These are phyloP conservation scores for Stegana nigrithorax DNA, from an alignment of 2,888 invertebrate species.

Conservation along the genomic window DNA sequence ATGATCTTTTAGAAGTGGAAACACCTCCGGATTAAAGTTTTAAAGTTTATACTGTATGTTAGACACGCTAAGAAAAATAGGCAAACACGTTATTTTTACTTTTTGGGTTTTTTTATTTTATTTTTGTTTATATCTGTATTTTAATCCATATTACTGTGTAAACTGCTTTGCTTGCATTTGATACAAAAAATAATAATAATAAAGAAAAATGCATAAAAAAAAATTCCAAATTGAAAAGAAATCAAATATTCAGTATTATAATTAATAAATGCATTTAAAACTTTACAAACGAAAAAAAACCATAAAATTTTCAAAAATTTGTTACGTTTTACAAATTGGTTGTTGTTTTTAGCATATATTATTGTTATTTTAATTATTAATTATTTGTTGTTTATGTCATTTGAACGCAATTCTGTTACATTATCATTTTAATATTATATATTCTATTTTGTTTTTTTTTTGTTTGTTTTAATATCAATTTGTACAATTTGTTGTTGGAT, in stretches of 20 bases:
- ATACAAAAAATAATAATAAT: background rate
- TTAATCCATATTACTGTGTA: conserved; percentile 18
- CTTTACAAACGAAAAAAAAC: too few species aligned
- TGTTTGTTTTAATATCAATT: conserved; percentile 8
- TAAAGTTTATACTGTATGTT: too few species aligned
- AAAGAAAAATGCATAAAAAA: conserved; percentile 15
- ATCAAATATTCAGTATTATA: conserved; percentile 35
- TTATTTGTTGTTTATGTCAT: background rate
- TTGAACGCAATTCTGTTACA: background rate
- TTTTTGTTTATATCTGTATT: conserved; percentile 33
- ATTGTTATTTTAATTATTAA: background rate
- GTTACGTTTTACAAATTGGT: background rate
- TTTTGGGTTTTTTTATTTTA: conserved; percentile 34
- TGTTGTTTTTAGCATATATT: background rate
- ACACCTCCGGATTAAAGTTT: too few species aligned
- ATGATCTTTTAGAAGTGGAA: too few species aligned
- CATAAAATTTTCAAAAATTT: conserved; percentile 42
- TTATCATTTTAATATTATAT: background rate
- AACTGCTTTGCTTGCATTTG: conserved; percentile 4
- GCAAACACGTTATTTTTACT: conserved; percentile 34
- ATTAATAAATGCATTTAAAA: conserved; percentile 54
- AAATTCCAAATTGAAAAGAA: conserved; percentile 8
- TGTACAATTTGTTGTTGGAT: conserved; percentile 5
- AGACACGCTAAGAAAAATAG: too few species aligned
- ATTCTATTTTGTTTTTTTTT: too few species aligned